Evolutionary conservation across 2,888 invertebrate species (phyloP).

Genomic region (Actias luna): DNA sequence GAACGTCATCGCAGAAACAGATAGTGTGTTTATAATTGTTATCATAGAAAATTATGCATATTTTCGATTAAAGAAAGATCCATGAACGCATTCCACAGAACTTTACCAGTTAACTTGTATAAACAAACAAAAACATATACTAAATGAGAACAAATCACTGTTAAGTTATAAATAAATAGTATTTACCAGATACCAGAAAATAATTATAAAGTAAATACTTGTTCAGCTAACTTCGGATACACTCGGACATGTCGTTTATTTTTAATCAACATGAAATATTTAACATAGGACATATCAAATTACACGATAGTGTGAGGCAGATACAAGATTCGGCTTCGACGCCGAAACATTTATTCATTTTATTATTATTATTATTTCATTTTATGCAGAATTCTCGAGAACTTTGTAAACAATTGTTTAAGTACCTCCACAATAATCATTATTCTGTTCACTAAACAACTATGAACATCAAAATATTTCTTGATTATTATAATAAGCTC

Average conservation of each 20-base stretch:
- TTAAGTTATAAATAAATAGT: neutral
- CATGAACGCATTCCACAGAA: too few species aligned
- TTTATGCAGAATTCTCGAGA: neutral
- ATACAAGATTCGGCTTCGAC: neutral
- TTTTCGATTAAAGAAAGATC: too few species aligned
- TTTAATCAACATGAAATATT: conserved; percentile 11
- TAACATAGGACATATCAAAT: conserved; percentile 9
- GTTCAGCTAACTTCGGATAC: neutral
- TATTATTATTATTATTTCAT: neutral
- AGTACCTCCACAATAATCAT: neutral
- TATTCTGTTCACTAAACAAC: neutral
- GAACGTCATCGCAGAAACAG: too few species aligned
- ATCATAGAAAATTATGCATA: too few species aligned
- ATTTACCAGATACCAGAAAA: neutral
- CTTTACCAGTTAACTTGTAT: too few species aligned
- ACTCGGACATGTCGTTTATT: conserved; percentile 6
- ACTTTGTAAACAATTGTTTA: neutral
- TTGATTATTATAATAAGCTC: too few species aligned
- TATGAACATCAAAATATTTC: too few species aligned
- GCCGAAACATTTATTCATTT: neutral
- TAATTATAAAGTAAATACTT: conserved; percentile 5
- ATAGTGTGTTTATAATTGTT: too few species aligned
- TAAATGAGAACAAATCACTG: neutral
- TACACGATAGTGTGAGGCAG: neutral
- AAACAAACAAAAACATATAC: too few species aligned